phyloP scores from a whole-genome alignment of 1,140 invertebrate genomes.

The Liolophura sinensis region DNA sequence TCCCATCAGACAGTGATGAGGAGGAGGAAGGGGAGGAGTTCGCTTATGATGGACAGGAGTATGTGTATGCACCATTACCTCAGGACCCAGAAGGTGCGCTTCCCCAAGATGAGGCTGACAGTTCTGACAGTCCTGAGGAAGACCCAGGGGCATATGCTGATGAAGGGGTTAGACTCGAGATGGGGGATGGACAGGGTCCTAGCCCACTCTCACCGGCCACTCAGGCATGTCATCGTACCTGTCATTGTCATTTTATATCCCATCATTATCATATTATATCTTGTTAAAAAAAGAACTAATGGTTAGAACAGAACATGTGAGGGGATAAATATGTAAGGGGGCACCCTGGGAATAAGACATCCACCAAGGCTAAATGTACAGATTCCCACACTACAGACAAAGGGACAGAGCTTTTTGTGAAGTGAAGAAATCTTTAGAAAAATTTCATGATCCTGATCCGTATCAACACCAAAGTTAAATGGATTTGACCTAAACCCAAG shows the following conservation, averaged over 20 bases:
- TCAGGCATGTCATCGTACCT: neutral
- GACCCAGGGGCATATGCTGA: slow-evolving; percentile 1
- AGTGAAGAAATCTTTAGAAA: too few species aligned
- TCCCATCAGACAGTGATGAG: slow-evolving; percentile 11
- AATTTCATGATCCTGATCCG: too few species aligned
- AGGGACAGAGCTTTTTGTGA: too few species aligned
- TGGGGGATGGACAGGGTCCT: neutral
- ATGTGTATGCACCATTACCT: slow-evolving; percentile 21
- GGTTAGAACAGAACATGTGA: neutral
- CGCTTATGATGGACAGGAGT: neutral
- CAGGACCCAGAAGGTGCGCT: slow-evolving; percentile 14
- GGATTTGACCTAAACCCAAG: too few species aligned
- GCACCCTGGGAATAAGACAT: neutral
- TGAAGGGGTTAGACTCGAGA: neutral
- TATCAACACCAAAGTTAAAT: too few species aligned
- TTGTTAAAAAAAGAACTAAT: neutral
- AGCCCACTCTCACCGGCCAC: slow-evolving; percentile 5
- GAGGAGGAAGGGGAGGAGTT: slow-evolving; percentile 10
- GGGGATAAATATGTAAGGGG: neutral
- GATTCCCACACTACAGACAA: too few species aligned
- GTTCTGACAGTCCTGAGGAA: neutral
- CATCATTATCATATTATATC: slow-evolving; percentile 2
- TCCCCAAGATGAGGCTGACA: neutral
- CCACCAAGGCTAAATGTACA: neutral
- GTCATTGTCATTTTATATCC: neutral